These are phyloP conservation scores for Formica selysi DNA, from an alignment of 1,140 invertebrate species.

Conservation along the genomic window DNA sequence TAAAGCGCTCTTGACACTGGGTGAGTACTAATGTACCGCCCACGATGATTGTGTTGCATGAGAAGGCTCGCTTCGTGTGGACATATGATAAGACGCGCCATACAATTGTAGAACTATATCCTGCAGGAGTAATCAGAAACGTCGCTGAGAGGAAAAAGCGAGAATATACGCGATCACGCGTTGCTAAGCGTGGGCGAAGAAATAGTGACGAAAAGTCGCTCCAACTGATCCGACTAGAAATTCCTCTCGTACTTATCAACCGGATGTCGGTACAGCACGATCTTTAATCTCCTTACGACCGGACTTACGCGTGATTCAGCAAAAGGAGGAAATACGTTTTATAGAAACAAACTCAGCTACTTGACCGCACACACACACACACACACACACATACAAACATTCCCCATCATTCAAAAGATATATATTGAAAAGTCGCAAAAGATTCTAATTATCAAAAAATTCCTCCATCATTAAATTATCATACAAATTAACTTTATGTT, in stretches of 20 bases:
- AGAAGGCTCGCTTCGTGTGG: conserved; percentile 43
- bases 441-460: too few species aligned
- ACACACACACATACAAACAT: too few species aligned
- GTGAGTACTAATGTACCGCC: conserved; percentile 68
- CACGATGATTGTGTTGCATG: conserved; percentile 58
- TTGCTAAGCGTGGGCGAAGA: conserved; percentile 19
- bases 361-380: too few species aligned
- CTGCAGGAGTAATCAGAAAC: conserved; percentile 10
- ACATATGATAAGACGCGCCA: conserved; percentile 52
- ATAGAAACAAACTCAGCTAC: not conserved
- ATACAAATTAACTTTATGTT: not conserved
- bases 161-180: conserved; percentile 2
- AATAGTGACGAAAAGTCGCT: conserved; percentile 6
- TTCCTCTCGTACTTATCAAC: conserved; percentile 8
- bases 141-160: not conserved
- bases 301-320: not conserved
- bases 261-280: not conserved
- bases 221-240: conserved; percentile 2
- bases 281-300: conserved; percentile 1
- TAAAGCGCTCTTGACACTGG: not conserved
- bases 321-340: not conserved
- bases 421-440: not conserved
- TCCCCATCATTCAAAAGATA: not conserved
- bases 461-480: not conserved
- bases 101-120: not conserved